phyloP scores from a whole-genome alignment of 2,113 vertebrate species.

The Lepus europaeus region DNA sequence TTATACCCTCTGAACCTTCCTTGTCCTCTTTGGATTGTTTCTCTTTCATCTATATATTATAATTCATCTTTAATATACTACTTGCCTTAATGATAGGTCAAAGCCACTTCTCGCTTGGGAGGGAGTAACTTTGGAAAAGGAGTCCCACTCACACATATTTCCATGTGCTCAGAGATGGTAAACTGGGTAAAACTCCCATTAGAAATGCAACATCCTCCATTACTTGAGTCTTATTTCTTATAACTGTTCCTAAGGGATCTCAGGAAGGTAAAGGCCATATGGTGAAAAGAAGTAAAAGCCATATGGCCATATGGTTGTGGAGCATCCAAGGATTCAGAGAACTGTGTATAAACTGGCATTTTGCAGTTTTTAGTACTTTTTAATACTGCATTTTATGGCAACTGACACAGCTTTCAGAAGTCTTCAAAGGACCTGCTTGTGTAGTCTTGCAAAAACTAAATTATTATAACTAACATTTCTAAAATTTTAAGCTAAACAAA shows the following conservation, averaged over 20 bases:
- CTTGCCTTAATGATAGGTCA: background rate
- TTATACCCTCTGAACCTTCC: background rate
- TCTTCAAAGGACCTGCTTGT: constrained; percentile 1
- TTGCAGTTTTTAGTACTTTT: background rate
- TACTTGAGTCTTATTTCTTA: background rate
- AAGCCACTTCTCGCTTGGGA: background rate
- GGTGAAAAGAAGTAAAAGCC: background rate
- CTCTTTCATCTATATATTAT: background rate
- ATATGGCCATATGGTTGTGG: background rate
- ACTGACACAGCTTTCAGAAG: constrained; percentile 20
- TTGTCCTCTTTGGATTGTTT: background rate
- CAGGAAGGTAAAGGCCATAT: background rate
- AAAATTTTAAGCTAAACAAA: constrained; percentile 51
- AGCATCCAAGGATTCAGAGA: background rate
- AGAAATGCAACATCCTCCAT: constrained; percentile 21
- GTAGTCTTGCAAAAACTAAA: background rate
- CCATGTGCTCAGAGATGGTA: background rate
- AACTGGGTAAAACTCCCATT: background rate
- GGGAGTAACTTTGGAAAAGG: background rate
- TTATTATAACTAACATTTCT: constrained; percentile 27
- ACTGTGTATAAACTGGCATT: background rate
- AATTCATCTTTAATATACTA: background rate
- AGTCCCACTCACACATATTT: background rate
- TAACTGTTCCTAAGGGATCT: constrained; percentile 10
- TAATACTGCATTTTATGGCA: background rate